These are phyloP conservation scores for Montifringilla adamsi DNA, from an alignment of 2,113 vertebrate genomes.

Conservation along the genomic window DNA sequence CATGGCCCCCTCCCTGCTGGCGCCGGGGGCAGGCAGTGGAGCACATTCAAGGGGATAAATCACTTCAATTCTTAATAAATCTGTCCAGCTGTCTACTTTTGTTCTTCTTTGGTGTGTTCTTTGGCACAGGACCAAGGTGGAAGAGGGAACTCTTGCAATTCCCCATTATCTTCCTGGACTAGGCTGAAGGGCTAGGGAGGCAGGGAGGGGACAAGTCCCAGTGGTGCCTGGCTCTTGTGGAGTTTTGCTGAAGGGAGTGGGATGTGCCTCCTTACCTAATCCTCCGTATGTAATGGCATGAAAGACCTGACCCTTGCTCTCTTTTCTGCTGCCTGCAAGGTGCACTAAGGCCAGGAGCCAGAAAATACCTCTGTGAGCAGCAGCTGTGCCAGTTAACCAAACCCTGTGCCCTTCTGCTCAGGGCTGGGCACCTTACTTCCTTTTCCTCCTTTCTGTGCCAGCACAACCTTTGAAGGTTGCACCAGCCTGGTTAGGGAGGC, in stretches of 20 bases:
- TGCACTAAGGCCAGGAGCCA: neutral
- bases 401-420: accelerated
- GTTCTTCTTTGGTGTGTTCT: neutral
- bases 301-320: neutral
- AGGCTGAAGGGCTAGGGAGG: too few relatives aligned
- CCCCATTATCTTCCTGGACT: neutral
- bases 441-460: neutral
- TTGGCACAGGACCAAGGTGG: neutral
- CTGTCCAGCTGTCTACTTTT: neutral
- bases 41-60: neutral
- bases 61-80: slow-evolving; percentile 28
- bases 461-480: accelerated
- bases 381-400: neutral
- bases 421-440: neutral
- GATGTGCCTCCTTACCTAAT: neutral
- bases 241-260: neutral
- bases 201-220: too few relatives aligned
- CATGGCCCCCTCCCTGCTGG: neutral
- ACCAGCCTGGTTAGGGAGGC: accelerated
- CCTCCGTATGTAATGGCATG: neutral
- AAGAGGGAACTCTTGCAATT: neutral
- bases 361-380: neutral
- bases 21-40: accelerated
- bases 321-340: neutral
- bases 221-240: accelerated